Percentiles rank a stretch among this genome's conserved stretches.
phyloP scores from a whole-genome alignment of 64 coral and sea anemone genomes.

The Montipora efflorescens region DNA sequence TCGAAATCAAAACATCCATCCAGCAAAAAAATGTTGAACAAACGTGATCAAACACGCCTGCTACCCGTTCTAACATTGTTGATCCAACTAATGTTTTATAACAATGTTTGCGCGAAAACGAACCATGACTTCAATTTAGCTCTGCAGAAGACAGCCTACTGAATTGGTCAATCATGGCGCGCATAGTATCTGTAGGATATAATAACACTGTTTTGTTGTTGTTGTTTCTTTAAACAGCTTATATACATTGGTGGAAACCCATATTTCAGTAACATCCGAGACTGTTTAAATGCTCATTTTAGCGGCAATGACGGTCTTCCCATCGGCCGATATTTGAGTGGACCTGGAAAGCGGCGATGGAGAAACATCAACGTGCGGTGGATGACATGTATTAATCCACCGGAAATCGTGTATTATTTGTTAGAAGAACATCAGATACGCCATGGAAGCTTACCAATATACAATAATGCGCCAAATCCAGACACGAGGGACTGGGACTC shows the following conservation, averaged over 20 bases:
- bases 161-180: too few relatives aligned
- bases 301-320: conserved; percentile 97
- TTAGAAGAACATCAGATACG: conserved; percentile 88
- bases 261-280: conserved; percentile 97
- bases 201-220: neutral
- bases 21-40: too few relatives aligned
- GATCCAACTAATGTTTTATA: too few relatives aligned
- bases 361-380: conserved; percentile 78
- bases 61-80: too few relatives aligned
- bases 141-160: too few relatives aligned
- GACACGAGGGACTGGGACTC: conserved; percentile 37
- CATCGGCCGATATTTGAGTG: conserved; percentile 86
- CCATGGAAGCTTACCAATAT: conserved; percentile 80
- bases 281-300: conserved; percentile 98
- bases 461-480: conserved; percentile 84
- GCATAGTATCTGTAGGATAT: neutral
- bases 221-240: neutral
- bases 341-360: conserved; percentile 82
- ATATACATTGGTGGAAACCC: conserved; percentile 99
- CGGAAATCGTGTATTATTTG: conserved; percentile 96
- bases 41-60: too few relatives aligned
- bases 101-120: too few relatives aligned
- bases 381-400: conserved; percentile 91
- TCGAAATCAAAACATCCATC: too few relatives aligned
- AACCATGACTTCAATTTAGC: too few relatives aligned